phyloP scores from a whole-genome alignment of 2,113 vertebrate genomes.

The Rana temporaria region DNA sequence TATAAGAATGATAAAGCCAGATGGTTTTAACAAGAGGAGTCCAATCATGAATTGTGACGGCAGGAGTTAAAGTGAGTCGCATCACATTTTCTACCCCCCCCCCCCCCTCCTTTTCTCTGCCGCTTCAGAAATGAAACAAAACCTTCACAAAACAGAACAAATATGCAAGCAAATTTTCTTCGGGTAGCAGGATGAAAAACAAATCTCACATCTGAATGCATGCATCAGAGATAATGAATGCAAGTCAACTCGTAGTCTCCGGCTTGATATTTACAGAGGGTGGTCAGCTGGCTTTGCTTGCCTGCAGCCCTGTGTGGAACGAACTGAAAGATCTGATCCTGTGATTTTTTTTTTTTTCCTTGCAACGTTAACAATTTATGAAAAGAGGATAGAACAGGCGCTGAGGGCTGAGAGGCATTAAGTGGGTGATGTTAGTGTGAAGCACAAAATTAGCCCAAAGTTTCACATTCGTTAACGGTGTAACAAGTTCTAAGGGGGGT shows the following conservation, averaged over 20 bases:
- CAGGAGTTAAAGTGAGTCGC: slow-evolving; percentile 62
- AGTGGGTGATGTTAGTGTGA: too few species aligned
- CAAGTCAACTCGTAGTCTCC: slow-evolving; percentile 4
- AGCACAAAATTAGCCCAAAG: too few species aligned
- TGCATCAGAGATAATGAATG: slow-evolving; percentile 26
- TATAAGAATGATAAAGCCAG: slow-evolving; percentile 55
- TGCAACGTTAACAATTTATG: slow-evolving; percentile 1
- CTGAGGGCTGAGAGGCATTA: too few species aligned
- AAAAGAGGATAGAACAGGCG: not conserved
- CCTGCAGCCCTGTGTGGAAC: slow-evolving; percentile 6
- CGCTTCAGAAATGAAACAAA: slow-evolving; percentile 28
- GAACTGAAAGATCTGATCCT: not conserved
- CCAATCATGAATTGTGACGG: slow-evolving; percentile 53
- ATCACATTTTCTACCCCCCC: slow-evolving; percentile 36
- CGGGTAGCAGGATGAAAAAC: slow-evolving; percentile 43
- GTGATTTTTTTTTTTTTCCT: not conserved
- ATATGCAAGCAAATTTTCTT: slow-evolving; percentile 54
- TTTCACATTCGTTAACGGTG: too few species aligned
- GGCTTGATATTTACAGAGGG: slow-evolving; percentile 33
- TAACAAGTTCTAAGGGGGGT: too few species aligned
- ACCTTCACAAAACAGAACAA: slow-evolving; percentile 1
- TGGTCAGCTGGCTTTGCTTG: slow-evolving; percentile 7
- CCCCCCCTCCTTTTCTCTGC: too few species aligned
- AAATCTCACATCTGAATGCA: slow-evolving; percentile 23
- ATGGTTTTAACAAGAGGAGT: slow-evolving; percentile 41